Percentiles rank a stretch among this genome's conserved stretches.
Conservation (phyloP, 2,797 vertebrate species). For the Xiphophorus birchmanni region DNA sequence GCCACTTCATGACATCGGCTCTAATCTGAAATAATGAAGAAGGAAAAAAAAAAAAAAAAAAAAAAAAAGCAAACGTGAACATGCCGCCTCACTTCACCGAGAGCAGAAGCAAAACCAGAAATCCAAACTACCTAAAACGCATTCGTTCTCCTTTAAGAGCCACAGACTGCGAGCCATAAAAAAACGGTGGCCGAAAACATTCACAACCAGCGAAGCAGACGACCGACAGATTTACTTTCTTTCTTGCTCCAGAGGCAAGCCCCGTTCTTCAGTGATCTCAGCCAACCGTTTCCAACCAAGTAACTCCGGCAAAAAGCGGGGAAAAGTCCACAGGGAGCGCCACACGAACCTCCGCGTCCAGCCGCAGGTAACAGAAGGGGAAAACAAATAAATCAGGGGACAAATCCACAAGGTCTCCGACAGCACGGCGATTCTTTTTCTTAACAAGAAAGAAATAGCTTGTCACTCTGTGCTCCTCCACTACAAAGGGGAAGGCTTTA, state of each 20-base stretch:
- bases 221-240: constrained; percentile 86
- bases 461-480: constrained; percentile 88
- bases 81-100: constrained; percentile 23
- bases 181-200: constrained; percentile 80
- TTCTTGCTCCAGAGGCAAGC: constrained; percentile 83
- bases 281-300: constrained; percentile 76
- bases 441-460: constrained; percentile 87
- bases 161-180: constrained; percentile 72
- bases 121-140: constrained; percentile 44
- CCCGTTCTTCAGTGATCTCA: constrained; percentile 77
- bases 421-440: constrained; percentile 66
- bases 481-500: constrained; percentile 92
- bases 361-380: constrained; percentile 72
- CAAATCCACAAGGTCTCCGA: constrained; percentile 78
- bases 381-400: constrained; percentile 55
- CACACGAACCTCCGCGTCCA: constrained; percentile 62
- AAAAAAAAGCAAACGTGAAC: constrained; percentile 42
- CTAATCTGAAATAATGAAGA: constrained; percentile 34
- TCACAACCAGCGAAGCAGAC: constrained; percentile 82
- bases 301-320: constrained; percentile 78
- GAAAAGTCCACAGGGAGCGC: constrained; percentile 74
- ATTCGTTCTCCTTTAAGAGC: constrained; percentile 76
- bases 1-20: constrained; percentile 38
- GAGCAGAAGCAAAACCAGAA: constrained; percentile 38
- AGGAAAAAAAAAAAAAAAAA: constrained; percentile 22